These are phyloP conservation scores for Toxotes lorentzi DNA, from an alignment of 2,797 vertebrate genomes.

Conservation along the genomic window DNA sequence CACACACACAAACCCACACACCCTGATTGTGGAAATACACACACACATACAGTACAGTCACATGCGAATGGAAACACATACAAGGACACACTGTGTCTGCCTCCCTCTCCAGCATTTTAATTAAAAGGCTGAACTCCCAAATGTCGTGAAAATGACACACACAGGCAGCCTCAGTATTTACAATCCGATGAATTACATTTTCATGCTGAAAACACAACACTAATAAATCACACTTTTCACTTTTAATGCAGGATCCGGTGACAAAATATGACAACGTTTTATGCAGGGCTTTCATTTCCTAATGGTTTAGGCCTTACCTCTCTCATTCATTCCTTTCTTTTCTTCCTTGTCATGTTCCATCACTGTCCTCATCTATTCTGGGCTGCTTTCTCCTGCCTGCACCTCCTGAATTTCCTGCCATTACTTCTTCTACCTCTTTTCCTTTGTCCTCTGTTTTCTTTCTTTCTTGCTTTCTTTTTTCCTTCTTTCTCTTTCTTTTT, in stretches of 20 bases:
- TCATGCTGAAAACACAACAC: slow-evolving; percentile 69
- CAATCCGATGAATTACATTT: slow-evolving; percentile 62
- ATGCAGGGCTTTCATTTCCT: slow-evolving; percentile 75
- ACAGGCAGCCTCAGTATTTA: slow-evolving; percentile 57
- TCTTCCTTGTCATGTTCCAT: slow-evolving; percentile 73
- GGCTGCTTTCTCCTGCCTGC: slow-evolving; percentile 42
- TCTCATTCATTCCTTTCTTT: slow-evolving; percentile 47
- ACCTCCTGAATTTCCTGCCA: slow-evolving; percentile 43
- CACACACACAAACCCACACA: background rate
- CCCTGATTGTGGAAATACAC: background rate
- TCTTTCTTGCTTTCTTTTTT: slow-evolving; percentile 24
- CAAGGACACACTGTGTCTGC: slow-evolving; percentile 42
- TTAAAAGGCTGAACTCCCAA: slow-evolving; percentile 69
- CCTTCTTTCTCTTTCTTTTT: background rate
- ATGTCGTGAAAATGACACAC: slow-evolving; percentile 62
- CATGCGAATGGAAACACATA: slow-evolving; percentile 43
- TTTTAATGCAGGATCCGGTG: slow-evolving; percentile 65
- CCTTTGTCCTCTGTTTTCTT: slow-evolving; percentile 56
- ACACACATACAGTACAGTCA: background rate
- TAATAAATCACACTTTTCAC: slow-evolving; percentile 77
- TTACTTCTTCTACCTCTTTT: slow-evolving; percentile 30
- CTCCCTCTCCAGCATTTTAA: slow-evolving; percentile 67
- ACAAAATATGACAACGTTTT: slow-evolving; percentile 77
- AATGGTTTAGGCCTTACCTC: slow-evolving; percentile 61
- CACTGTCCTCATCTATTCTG: slow-evolving; percentile 71